Evolutionary conservation across 2,888 invertebrate genomes (phyloP), one percentile per base, ranked within the genome.

Genomic region (Miltochrista miniata): DNA sequence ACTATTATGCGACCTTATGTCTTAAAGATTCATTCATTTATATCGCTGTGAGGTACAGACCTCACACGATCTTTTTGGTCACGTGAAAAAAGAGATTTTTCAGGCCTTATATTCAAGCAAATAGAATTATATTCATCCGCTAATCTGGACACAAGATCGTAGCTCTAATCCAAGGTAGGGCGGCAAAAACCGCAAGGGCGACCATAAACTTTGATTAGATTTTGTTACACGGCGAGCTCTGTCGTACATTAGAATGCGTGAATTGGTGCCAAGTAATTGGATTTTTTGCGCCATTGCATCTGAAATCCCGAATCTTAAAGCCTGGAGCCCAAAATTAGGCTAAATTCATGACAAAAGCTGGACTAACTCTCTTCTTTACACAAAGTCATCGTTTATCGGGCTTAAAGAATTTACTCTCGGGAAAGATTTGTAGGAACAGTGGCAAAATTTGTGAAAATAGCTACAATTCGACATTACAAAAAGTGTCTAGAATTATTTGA

Each of bases 151-250:
- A 75, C 64, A 40, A 47, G 52, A 61, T 36, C 54, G 62, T 37
- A 59, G 52, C 53, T 65, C 60, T 56, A 60, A 65, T 57, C 61
- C 60, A 74, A 84, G 85, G 86, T 85, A 79, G 76, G 78, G 64
- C 78, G 70, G 79, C 84, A 87, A 87, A 87, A 87, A 85, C 86
- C 86, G 68, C 86, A 74, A 79, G 81, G 80, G 79, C 81, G 76
- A 76, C 89, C 85, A 85, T 90, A 90, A 90, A 90, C 85, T 90
- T 90, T 90, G 90, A 90, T 90, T 90, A 90, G 87, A 90, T 87
- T 84, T 76, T 76, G 81, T 81, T 79, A 81, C 79, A 68, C 79
- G 70, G 79, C 71, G 48, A 52, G 70, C 74, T 67, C 65, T 74
- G 68, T 68, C 77, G 79, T 78, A 88, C 87, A 89, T 89, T 87